Percentiles rank a stretch among this genome's conserved stretches.
Conservation (phyloP, 2,797 vertebrate species). For the Oryzias sinensis region DNA sequence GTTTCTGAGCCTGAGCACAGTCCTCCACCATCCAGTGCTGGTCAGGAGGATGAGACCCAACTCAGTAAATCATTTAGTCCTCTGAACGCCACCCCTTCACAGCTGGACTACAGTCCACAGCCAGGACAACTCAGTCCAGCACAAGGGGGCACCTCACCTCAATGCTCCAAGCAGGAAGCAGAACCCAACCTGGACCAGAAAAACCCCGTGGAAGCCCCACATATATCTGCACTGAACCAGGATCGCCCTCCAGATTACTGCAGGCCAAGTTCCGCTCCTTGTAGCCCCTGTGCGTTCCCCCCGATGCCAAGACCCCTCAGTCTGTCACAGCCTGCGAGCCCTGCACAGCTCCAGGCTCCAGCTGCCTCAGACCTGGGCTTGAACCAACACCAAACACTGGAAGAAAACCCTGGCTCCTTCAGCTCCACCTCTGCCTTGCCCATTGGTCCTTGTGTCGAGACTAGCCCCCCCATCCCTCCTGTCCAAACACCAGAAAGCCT, state of each 20-base stretch:
- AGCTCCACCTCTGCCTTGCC: conserved; percentile 7
- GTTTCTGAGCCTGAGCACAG: conserved; percentile 1
- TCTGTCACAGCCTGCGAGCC: conserved; percentile 55
- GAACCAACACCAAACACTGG: conserved; percentile 47
- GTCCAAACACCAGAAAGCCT: conserved; percentile 59
- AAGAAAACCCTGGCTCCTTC: conserved; percentile 23
- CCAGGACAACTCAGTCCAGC: conserved; percentile 15
- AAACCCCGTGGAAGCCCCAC: conserved; percentile 26
- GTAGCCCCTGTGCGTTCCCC: conserved; percentile 50
- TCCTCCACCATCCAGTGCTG: conserved; percentile 9
- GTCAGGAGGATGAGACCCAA: conserved; percentile 4
- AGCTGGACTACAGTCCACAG: conserved; percentile 9
- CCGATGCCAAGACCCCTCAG: conserved; percentile 23
- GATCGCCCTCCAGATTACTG: conserved; percentile 14
- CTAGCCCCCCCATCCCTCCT: conserved; percentile 7
- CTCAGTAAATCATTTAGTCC: conserved; percentile 5
- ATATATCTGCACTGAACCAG: conserved; percentile 51
- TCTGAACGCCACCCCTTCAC: not conserved
- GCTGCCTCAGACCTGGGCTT: conserved; percentile 8
- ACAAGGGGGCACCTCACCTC: conserved; percentile 8
- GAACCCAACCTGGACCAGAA: conserved; percentile 52
- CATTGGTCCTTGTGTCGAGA: not conserved
- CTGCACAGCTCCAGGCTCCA: conserved; percentile 12
- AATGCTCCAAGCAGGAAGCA: conserved; percentile 17
- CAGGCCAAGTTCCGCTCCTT: conserved; percentile 53